These are phyloP conservation scores for Dasysyrphus tricinctus DNA, from an alignment of 2,888 invertebrate species.

Conservation along the genomic window DNA sequence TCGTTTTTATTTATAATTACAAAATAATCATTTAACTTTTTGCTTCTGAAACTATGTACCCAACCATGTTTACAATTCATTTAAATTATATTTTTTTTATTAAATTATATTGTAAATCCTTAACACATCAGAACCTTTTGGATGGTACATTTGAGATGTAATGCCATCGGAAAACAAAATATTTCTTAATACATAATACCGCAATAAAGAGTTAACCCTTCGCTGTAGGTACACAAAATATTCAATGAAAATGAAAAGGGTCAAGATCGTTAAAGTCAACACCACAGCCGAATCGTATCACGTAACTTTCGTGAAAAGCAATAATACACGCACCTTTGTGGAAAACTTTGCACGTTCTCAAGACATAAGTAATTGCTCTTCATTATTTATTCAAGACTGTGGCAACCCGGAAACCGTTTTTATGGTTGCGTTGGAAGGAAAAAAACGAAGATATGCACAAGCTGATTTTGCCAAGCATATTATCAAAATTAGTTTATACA, in stretches of 20 bases:
- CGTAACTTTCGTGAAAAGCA: constrained; percentile 16
- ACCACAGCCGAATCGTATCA: constrained; percentile 1
- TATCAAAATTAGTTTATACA: neutral
- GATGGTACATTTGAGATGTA: neutral
- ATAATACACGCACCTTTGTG: neutral
- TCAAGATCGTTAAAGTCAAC: neutral
- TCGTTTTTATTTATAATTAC: too few relatives aligned
- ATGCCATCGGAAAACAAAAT: neutral
- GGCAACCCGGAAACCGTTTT: neutral
- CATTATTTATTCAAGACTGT: constrained; percentile 25
- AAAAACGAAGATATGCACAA: neutral
- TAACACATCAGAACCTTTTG: too few relatives aligned
- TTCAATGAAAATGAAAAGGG: neutral
- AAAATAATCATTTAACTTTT: too few relatives aligned
- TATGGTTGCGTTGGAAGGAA: neutral
- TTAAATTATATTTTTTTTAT: too few relatives aligned
- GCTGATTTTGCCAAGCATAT: neutral
- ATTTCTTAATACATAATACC: neutral
- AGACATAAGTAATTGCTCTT: constrained; percentile 11
- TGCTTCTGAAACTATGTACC: too few relatives aligned
- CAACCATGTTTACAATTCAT: too few relatives aligned
- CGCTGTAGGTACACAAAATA: neutral
- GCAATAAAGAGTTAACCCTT: constrained; percentile 1
- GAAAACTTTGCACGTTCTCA: neutral
- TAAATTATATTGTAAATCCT: too few relatives aligned